These are phyloP conservation scores for Tetropium fuscum DNA, from an alignment of 2,888 invertebrate species.

Conservation along the genomic window DNA sequence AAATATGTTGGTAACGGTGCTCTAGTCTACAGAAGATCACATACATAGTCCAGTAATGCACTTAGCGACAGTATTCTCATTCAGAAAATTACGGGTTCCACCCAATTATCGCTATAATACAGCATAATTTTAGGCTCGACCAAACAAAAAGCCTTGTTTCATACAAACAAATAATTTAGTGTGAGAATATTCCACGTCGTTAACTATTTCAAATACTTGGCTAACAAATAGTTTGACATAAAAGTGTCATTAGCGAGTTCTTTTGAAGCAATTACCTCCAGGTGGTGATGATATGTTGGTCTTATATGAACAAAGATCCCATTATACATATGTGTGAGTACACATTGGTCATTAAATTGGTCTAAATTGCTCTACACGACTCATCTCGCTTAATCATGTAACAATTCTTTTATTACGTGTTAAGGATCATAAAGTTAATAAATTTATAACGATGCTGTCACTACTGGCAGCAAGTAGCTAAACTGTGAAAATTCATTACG, in stretches of 20 bases:
- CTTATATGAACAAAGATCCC: slow-evolving; percentile 13
- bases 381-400: slow-evolving; percentile 16
- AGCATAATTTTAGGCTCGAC: slow-evolving; percentile 3
- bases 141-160: slow-evolving; percentile 22
- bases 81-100: slow-evolving; percentile 10
- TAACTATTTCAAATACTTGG: slow-evolving; percentile 29
- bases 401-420: slow-evolving; percentile 32
- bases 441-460: slow-evolving; percentile 11
- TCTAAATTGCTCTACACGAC: slow-evolving; percentile 16
- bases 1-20: no score
- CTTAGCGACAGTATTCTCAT: neutral
- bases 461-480: neutral
- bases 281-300: slow-evolving; percentile 40
- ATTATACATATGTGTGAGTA: slow-evolving; percentile 19
- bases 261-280: slow-evolving; percentile 41
- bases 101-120: slow-evolving; percentile 6
- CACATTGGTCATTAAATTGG: slow-evolving; percentile 27
- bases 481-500: no score
- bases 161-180: slow-evolving; percentile 19
- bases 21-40: no score
- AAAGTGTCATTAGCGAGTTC: slow-evolving; percentile 44
- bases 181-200: slow-evolving; percentile 32
- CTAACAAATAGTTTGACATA: slow-evolving; percentile 30
- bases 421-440: slow-evolving; percentile 10
- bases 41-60: neutral